A percentile compares a stretch with the other conserved stretches of the same genome.
phyloP scores from a whole-genome alignment of 2,113 vertebrate species.

The Alosa alosa region DNA sequence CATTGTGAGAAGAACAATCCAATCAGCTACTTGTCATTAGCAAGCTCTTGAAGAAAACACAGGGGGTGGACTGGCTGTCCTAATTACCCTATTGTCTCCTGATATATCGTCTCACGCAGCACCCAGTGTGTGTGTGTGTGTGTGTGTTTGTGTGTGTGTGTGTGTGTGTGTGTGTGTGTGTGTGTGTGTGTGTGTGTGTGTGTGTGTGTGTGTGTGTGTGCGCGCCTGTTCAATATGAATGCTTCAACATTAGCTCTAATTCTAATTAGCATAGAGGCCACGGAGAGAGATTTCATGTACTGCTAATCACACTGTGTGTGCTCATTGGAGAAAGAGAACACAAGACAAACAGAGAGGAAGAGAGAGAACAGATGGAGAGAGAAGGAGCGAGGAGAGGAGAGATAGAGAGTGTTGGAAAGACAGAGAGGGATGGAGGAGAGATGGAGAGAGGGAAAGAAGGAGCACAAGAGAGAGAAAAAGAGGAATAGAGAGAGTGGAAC shows the following conservation, averaged over 20 bases:
- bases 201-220: conserved; percentile 10
- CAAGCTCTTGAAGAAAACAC: conserved; percentile 27
- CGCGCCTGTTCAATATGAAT: not conserved
- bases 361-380: not conserved
- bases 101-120: not conserved
- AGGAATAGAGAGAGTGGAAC: not conserved
- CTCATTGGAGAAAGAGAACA: not conserved
- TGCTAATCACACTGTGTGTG: not conserved
- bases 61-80: not conserved
- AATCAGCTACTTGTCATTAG: conserved; percentile 44
- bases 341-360: not conserved
- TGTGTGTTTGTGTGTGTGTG: conserved; percentile 15
- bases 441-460: not conserved
- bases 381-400: not conserved
- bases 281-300: not conserved
- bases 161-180: not conserved
- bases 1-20: conserved; percentile 40
- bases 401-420: not conserved
- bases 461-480: not conserved
- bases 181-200: conserved; percentile 11
- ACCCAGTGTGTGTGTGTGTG: not conserved
- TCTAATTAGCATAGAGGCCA: not conserved
- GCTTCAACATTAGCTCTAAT: not conserved
- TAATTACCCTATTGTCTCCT: not conserved
- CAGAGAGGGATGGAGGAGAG: not conserved